Conservation (phyloP, 2,797 vertebrate species). For the Sus cebifrons region DNA sequence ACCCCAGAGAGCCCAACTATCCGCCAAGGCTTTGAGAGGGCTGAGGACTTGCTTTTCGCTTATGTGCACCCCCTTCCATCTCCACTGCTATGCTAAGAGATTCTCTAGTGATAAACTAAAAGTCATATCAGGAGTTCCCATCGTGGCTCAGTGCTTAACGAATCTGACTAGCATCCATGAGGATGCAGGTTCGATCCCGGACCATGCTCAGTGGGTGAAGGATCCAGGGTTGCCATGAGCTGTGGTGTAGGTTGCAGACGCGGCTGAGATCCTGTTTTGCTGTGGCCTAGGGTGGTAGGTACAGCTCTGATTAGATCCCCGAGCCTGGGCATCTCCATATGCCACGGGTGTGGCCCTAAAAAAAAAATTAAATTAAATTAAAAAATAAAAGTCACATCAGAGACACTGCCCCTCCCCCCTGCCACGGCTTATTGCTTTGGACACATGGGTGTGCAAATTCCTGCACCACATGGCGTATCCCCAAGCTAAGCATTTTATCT, state of each 20-base stretch:
- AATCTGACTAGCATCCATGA: too few species aligned
- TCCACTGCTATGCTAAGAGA: neutral
- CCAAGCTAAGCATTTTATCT: neutral
- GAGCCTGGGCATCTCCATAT: too few species aligned
- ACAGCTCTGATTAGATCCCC: too few species aligned
- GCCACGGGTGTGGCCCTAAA: too few species aligned
- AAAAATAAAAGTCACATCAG: neutral
- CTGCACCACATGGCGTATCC: accelerated
- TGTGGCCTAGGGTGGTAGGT: too few species aligned
- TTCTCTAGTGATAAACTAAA: neutral
- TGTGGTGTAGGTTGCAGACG: too few species aligned
- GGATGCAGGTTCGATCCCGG: too few species aligned
- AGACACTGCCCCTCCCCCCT: neutral
- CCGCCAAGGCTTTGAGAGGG: neutral
- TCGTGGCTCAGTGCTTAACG: too few species aligned
- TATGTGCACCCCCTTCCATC: accelerated
- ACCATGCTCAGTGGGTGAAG: too few species aligned
- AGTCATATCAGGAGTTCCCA: neutral
- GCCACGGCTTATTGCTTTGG: neutral
- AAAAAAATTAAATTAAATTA: too few species aligned
- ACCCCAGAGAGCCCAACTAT: accelerated
- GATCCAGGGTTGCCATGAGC: too few species aligned
- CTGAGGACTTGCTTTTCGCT: neutral
- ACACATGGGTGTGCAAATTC: neutral
- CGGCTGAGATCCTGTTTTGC: too few species aligned